Evolutionary conservation across 2,113 vertebrate species (phyloP).

Genomic region (Chitala chitala): DNA sequence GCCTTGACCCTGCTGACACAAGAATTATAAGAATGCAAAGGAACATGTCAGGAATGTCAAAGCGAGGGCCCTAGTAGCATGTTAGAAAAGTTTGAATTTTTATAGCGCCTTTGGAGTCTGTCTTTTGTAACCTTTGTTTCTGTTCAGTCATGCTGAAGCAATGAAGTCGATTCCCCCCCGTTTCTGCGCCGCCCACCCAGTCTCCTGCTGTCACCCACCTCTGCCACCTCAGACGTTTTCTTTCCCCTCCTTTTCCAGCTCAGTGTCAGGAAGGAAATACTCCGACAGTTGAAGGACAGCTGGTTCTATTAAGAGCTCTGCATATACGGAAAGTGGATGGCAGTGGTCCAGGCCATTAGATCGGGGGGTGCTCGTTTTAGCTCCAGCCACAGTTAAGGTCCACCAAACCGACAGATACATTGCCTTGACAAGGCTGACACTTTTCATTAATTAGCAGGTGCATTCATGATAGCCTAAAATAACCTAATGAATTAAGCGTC

Average conservation of each 20-base stretch:
- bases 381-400: slow-evolving; percentile 8
- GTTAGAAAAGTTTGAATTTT: slow-evolving; percentile 21
- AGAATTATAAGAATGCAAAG: background rate
- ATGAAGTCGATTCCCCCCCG: background rate
- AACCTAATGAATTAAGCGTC: background rate
- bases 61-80: no score
- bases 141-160: background rate
- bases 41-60: background rate
- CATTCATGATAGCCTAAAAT: slow-evolving; percentile 5
- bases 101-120: background rate
- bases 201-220: background rate
- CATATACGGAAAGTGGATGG: slow-evolving; percentile 28
- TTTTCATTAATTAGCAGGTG: slow-evolving; percentile 33
- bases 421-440: slow-evolving; percentile 25
- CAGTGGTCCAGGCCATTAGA: background rate
- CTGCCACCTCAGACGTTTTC: background rate
- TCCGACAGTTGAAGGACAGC: slow-evolving; percentile 34
- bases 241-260: slow-evolving; percentile 8
- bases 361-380: slow-evolving; percentile 13
- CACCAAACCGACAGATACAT: slow-evolving; percentile 26
- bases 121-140: background rate
- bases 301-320: slow-evolving; percentile 8
- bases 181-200: background rate
- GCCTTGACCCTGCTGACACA: background rate
- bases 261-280: background rate